Conservation (phyloP, 2,888 invertebrate genomes). For the Acanthosepion esculentum region DNA sequence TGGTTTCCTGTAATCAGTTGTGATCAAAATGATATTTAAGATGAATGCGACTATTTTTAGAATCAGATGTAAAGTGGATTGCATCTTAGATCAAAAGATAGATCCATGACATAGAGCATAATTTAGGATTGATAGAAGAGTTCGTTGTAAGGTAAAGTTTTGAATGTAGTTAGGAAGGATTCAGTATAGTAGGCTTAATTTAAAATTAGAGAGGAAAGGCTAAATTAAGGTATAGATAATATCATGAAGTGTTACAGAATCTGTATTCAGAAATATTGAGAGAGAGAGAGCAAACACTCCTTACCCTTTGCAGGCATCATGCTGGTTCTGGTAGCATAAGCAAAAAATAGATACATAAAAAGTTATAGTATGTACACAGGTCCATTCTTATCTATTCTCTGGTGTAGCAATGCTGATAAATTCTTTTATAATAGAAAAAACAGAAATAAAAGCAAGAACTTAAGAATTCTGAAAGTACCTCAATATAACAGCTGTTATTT, state of each 20-base stretch:
- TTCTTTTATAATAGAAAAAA: background rate
- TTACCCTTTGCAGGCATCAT: background rate
- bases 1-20: too few relatives aligned
- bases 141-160: background rate
- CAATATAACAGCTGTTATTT: background rate
- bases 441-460: background rate
- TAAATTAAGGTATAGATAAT: background rate
- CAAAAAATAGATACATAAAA: background rate
- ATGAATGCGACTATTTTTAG: too few relatives aligned
- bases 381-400: background rate
- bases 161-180: background rate
- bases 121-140: too few relatives aligned
- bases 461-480: background rate
- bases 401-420: constrained; percentile 17
- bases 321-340: background rate
- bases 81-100: too few relatives aligned
- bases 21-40: too few relatives aligned
- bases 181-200: background rate
- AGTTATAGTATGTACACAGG: background rate
- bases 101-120: too few relatives aligned
- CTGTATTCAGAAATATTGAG: background rate
- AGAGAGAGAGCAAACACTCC: background rate
- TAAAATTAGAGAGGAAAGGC: background rate
- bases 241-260: background rate
- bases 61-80: too few relatives aligned